Base-by-base conservation (phyloP, 2,113 vertebrate species). In the Daboia siamensis region DNA sequence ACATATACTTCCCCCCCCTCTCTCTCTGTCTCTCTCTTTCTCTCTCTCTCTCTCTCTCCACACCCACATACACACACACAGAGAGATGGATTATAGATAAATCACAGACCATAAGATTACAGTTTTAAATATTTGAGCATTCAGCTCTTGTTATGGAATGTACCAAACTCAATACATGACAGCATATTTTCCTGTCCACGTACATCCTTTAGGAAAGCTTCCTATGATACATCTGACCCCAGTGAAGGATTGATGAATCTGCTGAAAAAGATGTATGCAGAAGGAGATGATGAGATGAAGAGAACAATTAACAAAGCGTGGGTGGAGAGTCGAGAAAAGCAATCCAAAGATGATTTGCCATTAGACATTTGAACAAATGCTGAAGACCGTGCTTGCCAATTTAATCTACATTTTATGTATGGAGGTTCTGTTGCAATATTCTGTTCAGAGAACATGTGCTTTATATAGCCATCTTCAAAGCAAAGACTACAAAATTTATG, bases 231-330 rank as follows among this genome's bases (percentile, higher is more conserved):
- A 13, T 95, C 98, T 69, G 99, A 99, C 93, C 98, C 99, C 33
- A 98, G 98, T 39, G 99, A 99, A 0, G 99, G 99, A 56, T 96
- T 99, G 55, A 99, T 99, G 99, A 99, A 94, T 96, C 98, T 99
- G 96, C 95, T 99, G 90, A 99, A 99, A 95, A 99, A 99, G 97
- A 99, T 99, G 93, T 99, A 99, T 74, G 97, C 98, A 0, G 99
- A 99, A 17, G 99, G 99, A 69, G 99, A 99, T 15, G 99, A 99
- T 46, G 99, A 99, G 51, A 99, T 99, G 98, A 99, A 99, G 94
- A 98, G 99, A 95, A 99, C 98, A 87, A 99, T 99, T 97, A 99
- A 99, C 97, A 99, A 99, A 97, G 99, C 99, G 74, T 99, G 99
- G 99, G 97, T 98, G 15, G 99, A 99, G 96, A 99, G 98, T 56